These are phyloP conservation scores for Pseudochirops cupreus DNA, from an alignment of 2,797 vertebrate species.

Conservation along the genomic window DNA sequence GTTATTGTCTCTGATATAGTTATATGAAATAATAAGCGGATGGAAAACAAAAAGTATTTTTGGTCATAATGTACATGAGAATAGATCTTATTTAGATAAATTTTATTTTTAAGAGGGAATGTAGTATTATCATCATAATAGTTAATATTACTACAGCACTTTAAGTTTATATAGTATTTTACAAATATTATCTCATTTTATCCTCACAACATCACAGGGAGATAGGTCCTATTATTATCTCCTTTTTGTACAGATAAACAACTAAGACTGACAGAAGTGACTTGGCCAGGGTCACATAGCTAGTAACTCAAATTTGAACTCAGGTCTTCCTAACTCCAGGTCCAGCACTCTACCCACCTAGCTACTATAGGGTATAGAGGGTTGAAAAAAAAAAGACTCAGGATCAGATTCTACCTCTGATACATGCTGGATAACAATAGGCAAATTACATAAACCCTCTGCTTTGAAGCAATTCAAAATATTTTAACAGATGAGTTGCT, in stretches of 20 bases:
- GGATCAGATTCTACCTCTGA: not conserved
- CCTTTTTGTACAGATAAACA: not conserved
- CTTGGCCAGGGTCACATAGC: not conserved
- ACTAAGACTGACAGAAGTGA: not conserved
- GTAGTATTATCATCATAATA: not conserved
- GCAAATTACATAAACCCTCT: not conserved
- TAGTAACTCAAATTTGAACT: no score
- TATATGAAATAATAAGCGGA: not conserved
- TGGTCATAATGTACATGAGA: not conserved
- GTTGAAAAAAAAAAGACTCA: not conserved
- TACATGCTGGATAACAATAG: not conserved
- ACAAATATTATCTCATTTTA: not conserved
- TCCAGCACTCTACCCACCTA: not conserved
- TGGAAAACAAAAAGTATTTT: not conserved
- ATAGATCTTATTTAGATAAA: not conserved
- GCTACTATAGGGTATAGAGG: not conserved
- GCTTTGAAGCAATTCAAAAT: not conserved
- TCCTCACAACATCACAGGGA: not conserved
- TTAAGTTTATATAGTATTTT: not conserved
- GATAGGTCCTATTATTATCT: not conserved
- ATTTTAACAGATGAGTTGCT: not conserved
- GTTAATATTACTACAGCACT: not conserved
- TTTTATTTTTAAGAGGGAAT: not conserved
- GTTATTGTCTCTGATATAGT: not conserved
- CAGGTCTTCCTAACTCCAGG: no score